A percentile compares a stretch with the other conserved stretches of the same genome.
phyloP scores from a whole-genome alignment of 2,113 vertebrate species.

The Alexandromys fortis region DNA sequence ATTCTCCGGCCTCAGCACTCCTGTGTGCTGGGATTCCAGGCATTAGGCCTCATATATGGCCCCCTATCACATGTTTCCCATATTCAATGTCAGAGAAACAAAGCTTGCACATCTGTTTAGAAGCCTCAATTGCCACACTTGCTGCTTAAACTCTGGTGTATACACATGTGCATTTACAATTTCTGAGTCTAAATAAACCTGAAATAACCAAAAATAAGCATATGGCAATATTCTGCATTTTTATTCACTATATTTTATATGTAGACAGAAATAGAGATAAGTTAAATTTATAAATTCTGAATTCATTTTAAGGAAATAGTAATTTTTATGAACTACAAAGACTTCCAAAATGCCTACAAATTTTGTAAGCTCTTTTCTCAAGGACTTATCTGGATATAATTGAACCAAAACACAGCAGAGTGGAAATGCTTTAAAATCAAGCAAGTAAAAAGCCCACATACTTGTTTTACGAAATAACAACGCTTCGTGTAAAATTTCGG shows the following conservation, averaged over 20 bases:
- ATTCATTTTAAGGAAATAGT: slow-evolving; percentile 22
- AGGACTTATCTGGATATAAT: background rate
- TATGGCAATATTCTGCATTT: background rate
- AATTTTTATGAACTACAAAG: background rate
- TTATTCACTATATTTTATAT: background rate
- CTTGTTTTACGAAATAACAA: slow-evolving; percentile 16
- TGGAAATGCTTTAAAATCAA: slow-evolving; percentile 17
- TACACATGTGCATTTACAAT: background rate
- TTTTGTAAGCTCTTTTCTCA: background rate
- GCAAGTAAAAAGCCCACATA: background rate
- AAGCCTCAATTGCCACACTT: background rate
- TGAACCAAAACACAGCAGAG: background rate
- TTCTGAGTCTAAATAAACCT: background rate
- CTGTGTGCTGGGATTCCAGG: background rate
- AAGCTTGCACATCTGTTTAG: background rate
- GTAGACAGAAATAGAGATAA: background rate
- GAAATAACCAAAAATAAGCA: background rate
- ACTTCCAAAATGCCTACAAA: background rate
- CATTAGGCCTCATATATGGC: background rate
- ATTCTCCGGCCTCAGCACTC: background rate
- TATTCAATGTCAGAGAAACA: background rate
- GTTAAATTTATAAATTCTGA: slow-evolving; percentile 41
- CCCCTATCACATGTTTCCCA: background rate
- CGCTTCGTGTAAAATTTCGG: slow-evolving; percentile 1
- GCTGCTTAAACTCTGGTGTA: background rate